Base-by-base conservation (phyloP, 37 sponge, comb jelly and placozoan species). In the Agelas oroides region DNA sequence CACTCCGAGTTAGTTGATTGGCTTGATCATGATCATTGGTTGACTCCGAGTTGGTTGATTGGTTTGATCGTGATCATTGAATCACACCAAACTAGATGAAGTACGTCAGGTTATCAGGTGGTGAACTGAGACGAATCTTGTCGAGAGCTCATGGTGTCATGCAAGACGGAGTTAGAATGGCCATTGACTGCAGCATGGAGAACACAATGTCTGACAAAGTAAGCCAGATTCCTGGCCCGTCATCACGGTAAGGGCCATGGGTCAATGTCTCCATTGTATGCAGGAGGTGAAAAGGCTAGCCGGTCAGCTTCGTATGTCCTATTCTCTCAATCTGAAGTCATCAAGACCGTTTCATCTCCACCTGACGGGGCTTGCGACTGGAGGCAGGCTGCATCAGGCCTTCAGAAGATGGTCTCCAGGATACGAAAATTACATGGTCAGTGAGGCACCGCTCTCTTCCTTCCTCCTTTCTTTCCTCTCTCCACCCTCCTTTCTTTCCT, bases 181-280 rank as follows among this genome's bases (percentile, higher is more conserved):
- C 59, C 2, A 53, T 76, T 15, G 76, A 76, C 36, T 76, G 76
- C 76, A 57, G 76, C 36, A 58, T 76, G 53, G 59, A 57, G 32
- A 31, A 76, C 20, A 31, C 28, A 35, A 76, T 76, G 76, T 52
- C 76, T 3, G 53, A 76, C 61, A 57, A 57, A 57, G 46, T 46
- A 46, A 46, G 46, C 46, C 8, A 8, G 8, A 12, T 46, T 8
- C 8, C 8, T 46, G 3, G 46, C 46, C 46, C 8, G 46, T 8
- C 46, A 46, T 46, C 46, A 46, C 8, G 46, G 6, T 46, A 8
- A 46, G n/a, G n/a, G 8, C 46, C 8, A 8, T 12, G 46, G 46
- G 46, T 46, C 8, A 8, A 46, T 8, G 3, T 8, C 6, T 46
- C 46, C 46, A 3, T 12, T 46, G 46, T 8, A 46, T 46, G 34